Percentiles rank a stretch among this genome's conserved stretches.
Evolutionary conservation across 2,113 vertebrate genomes (phyloP).

Genomic region (Myodes glareolus): DNA sequence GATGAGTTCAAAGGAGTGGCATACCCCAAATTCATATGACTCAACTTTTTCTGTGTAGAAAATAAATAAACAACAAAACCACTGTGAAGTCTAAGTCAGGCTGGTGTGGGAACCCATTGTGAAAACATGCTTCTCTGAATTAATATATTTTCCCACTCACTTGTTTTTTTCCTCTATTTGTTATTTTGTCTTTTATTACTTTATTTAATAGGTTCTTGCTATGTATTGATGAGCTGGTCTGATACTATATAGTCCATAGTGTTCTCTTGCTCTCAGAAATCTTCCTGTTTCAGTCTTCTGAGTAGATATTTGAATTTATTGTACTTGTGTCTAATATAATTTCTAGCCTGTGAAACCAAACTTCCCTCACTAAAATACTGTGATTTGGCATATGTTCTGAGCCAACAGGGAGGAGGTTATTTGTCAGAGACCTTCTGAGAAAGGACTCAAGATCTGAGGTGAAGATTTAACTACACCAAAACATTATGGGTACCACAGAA

Average conservation of each 20-base stretch:
- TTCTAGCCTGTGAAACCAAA: neutral
- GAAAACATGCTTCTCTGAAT: neutral
- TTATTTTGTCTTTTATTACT: neutral
- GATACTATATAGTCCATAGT: neutral
- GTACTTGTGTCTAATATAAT: neutral
- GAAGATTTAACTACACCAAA: neutral
- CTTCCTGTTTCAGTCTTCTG: neutral
- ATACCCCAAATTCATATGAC: neutral
- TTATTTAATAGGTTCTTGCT: neutral
- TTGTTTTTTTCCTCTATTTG: neutral
- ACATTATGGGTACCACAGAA: neutral
- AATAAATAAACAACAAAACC: neutral
- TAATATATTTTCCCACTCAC: neutral
- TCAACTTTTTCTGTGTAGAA: neutral
- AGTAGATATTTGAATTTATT: neutral
- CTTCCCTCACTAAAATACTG: neutral
- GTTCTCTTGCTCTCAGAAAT: too few relatives aligned
- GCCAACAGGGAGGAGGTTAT: neutral
- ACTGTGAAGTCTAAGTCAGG: neutral
- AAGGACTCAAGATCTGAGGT: neutral
- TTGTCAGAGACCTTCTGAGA: neutral
- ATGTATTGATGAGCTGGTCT: neutral
- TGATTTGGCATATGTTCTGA: neutral
- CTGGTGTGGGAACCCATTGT: neutral
- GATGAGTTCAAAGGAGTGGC: neutral